Percentiles rank a stretch among this genome's conserved stretches.
Evolutionary conservation across 2,888 invertebrate species (phyloP).

Genomic region (Trissonchulus latispiculum): DNA sequence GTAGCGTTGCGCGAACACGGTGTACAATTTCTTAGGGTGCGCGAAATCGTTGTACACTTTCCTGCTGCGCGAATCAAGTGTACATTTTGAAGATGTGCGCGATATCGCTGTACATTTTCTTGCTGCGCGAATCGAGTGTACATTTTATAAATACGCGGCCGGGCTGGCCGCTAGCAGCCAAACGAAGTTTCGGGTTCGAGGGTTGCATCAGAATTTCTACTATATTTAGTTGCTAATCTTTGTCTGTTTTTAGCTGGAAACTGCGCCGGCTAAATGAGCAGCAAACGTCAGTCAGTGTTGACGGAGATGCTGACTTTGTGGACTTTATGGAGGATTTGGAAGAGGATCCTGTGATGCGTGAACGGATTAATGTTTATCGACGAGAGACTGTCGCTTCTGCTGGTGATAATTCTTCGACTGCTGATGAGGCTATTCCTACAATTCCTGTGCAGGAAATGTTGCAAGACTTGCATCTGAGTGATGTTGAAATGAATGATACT

Average conservation of each 20-base stretch:
- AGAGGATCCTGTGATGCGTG: constrained; percentile 77
- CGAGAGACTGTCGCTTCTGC: constrained; percentile 24
- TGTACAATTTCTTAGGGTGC: too few species aligned
- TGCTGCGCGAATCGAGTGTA: too few species aligned
- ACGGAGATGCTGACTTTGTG: constrained; percentile 66
- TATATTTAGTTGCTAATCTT: too few species aligned
- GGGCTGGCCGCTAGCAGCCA: too few species aligned
- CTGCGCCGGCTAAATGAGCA: constrained; percentile 64
- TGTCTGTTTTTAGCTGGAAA: constrained; percentile 74
- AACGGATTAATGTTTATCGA: constrained; percentile 82
- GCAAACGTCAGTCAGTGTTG: constrained; percentile 45
- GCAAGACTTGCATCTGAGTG: constrained; percentile 67
- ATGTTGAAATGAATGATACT: constrained; percentile 49
- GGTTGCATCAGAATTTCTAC: too few species aligned
- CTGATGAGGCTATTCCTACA: constrained; percentile 54
- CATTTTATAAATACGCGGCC: too few species aligned
- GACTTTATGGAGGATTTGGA: constrained; percentile 95
- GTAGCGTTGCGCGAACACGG: too few species aligned
- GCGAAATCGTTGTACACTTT: too few species aligned
- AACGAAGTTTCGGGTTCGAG: too few species aligned
- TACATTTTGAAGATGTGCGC: too few species aligned
- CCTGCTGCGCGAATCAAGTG: too few species aligned
- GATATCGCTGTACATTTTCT: too few species aligned
- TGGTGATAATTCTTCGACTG: constrained; percentile 48
- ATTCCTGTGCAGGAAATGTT: constrained; percentile 85